Base-by-base conservation (phyloP, 2,797 vertebrate genomes). In the Hylomyscus alleni region DNA sequence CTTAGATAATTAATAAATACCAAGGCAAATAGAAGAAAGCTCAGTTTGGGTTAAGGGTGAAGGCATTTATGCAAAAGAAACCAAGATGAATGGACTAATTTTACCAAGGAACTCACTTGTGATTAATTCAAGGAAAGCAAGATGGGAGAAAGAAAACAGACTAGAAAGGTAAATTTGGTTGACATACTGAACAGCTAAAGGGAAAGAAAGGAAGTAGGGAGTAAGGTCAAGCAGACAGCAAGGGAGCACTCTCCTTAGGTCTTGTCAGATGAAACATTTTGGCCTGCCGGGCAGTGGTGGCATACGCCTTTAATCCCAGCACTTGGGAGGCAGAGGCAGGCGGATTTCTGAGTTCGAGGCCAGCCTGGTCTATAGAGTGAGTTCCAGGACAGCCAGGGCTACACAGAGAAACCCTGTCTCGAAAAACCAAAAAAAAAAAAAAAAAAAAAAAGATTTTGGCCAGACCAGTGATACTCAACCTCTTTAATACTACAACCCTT, bases 21-120 rank as follows among this genome's bases (percentile, higher is more conserved):
- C 12, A 90, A 88, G 58, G 65, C 72, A 96, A 96, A 95, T 50
- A 84, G 58, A 95, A 91, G 75, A 88, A 94, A 95, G n/a, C 0
- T 94, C 77, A 67, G 4, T 89, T 95, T 95, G 67, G 20, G 26
- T 93, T 89, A 92, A 82, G 29, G 58, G 40, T 76, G 54, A 96
- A 95, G 75, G 10, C 34, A 44, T 95, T 87, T 69, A 93, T 84
- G 62, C 40, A 91, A 95, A 95, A 88, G 34, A 91, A 91, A 90
- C 29, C 31, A 88, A 90, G 31, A 94, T 50, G 9, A 11, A 84
- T 62, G 12, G 26, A 91, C 3, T 86, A 44, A 19, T 37, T 94
- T 93, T 95, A 75, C 56, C 80, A 62, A 89, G 40, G 52, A 47
- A 24, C 14, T 95, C 24, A 84, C 17, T 94, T 17, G 72, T 82